A percentile compares a stretch with the other conserved stretches of the same genome.
These are phyloP conservation scores for Ictalurus punctatus DNA, from an alignment of 2,113 vertebrate genomes.

Conservation along the genomic window DNA sequence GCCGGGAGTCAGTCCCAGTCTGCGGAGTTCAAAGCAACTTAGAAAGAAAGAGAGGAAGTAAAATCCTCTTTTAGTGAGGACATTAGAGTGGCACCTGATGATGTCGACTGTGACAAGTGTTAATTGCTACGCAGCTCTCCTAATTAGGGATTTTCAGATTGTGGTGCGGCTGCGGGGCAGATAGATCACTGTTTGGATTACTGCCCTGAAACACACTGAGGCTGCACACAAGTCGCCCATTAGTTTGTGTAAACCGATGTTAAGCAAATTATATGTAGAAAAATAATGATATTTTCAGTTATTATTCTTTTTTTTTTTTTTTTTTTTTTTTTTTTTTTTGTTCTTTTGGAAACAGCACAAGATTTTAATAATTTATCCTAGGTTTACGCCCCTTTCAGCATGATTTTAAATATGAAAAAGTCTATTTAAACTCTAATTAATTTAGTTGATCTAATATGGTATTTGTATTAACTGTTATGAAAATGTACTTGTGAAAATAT, in stretches of 20 bases:
- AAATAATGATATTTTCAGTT: neutral
- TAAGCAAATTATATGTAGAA: too few relatives aligned
- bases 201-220: constrained; percentile 45
- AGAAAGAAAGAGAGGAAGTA: constrained; percentile 35
- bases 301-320: neutral
- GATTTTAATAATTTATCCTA: neutral
- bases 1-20: constrained; percentile 64
- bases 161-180: constrained; percentile 81
- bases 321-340: too few relatives aligned
- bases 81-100: constrained; percentile 95
- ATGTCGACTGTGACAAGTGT: constrained; percentile 94
- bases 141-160: constrained; percentile 94
- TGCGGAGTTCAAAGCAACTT: constrained; percentile 70
- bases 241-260: neutral
- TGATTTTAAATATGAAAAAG: neutral
- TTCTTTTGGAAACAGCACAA: neutral
- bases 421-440: neutral
- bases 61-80: constrained; percentile 86
- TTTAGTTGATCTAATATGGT: neutral
- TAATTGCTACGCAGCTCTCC: constrained; percentile 94
- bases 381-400: neutral
- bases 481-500: neutral
- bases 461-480: neutral
- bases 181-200: constrained; percentile 72
- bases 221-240: neutral